Conservation (phyloP, 1,140 invertebrate genomes). For the Anagrus nilaparvatae region DNA sequence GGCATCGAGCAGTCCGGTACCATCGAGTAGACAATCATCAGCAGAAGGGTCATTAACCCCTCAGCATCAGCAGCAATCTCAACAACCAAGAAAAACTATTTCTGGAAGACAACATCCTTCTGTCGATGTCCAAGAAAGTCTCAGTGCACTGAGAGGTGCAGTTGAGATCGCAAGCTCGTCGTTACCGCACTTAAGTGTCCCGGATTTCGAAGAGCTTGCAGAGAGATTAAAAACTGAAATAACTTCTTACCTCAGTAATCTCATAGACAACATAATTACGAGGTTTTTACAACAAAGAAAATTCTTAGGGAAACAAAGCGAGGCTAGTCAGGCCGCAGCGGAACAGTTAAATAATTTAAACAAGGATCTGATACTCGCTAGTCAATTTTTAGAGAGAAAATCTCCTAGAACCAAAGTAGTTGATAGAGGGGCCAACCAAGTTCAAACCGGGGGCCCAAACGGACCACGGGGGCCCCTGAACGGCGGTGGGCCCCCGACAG, state of each 20-base stretch:
- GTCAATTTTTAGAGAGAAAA: conserved; percentile 71
- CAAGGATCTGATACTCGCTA: conserved; percentile 68
- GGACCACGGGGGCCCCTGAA: conserved; percentile 39
- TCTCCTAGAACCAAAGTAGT: conserved; percentile 70
- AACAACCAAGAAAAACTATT: no score
- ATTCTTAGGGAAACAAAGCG: conserved; percentile 63
- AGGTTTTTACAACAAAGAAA: conserved; percentile 73
- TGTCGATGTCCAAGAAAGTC: conserved; percentile 41
- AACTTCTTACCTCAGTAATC: conserved; percentile 65
- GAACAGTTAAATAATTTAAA: conserved; percentile 75
- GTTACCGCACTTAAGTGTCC: conserved; percentile 51
- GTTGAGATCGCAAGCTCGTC: conserved; percentile 36
- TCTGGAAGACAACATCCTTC: no score
- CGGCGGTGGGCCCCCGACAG: conserved; percentile 37
- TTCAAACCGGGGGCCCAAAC: conserved; percentile 33
- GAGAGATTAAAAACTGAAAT: conserved; percentile 86
- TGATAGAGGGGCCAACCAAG: conserved; percentile 48
- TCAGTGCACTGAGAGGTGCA: conserved; percentile 34
- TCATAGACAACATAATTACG: conserved; percentile 82
- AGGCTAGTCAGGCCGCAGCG: conserved; percentile 60
- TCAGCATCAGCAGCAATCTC: conserved; percentile 30
- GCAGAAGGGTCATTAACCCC: conserved; percentile 38
- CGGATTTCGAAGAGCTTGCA: conserved; percentile 76
- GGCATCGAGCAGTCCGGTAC: no score
- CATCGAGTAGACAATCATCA: conserved; percentile 19